A percentile compares a stretch with the other conserved stretches of the same genome.
phyloP scores from a whole-genome alignment of 2,888 invertebrate species.

The Drosophila lutescens region DNA sequence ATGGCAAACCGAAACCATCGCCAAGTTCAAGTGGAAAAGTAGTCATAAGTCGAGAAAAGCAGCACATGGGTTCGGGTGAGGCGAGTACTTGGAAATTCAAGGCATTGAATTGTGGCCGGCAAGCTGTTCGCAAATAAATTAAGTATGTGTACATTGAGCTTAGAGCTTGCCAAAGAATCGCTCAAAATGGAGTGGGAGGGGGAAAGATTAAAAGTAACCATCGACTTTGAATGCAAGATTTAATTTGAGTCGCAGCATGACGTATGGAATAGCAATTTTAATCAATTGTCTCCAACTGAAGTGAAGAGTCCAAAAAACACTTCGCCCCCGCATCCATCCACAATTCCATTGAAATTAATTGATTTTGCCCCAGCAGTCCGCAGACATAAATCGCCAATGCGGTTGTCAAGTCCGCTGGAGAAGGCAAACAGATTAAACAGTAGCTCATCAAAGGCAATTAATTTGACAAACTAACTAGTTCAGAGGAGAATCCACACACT shows the following conservation, averaged over 20 bases:
- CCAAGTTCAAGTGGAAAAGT: constrained; percentile 70
- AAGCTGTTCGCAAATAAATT: constrained; percentile 61
- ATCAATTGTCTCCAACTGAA: constrained; percentile 31
- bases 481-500: too few species aligned
- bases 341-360: constrained; percentile 68
- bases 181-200: not conserved
- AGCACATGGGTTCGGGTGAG: constrained; percentile 22
- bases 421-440: constrained; percentile 5
- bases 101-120: constrained; percentile 42
- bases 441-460: constrained; percentile 31
- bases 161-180: constrained; percentile 4
- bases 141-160: constrained; percentile 60
- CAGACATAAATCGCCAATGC: constrained; percentile 49
- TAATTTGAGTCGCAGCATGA: constrained; percentile 59
- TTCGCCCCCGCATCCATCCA: constrained; percentile 9
- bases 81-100: constrained; percentile 15
- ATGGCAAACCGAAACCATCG: constrained; percentile 42
- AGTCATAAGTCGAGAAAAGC: constrained; percentile 53
- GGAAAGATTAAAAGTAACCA: constrained; percentile 15
- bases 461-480: constrained; percentile 4
- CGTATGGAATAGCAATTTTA: constrained; percentile 38
- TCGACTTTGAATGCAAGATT: constrained; percentile 49
- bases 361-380: constrained; percentile 54
- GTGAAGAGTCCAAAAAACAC: constrained; percentile 12
- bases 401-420: constrained; percentile 17